Evolutionary conservation across 2,888 invertebrate genomes (phyloP).

Genomic region (Ophraella communa): DNA sequence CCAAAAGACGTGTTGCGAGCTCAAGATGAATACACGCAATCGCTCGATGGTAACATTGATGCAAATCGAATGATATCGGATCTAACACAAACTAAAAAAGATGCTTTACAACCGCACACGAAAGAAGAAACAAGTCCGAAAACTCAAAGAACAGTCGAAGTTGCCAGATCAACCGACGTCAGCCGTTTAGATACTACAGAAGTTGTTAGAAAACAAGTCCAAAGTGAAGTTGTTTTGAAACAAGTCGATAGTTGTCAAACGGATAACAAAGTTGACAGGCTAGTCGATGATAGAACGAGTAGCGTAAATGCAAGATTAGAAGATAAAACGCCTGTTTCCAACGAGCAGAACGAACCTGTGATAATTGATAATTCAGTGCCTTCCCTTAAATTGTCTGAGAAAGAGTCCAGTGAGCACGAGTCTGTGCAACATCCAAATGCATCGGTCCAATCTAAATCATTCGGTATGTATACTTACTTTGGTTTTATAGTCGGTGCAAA

Average conservation of each 20-base stretch:
- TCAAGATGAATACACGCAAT: conserved; percentile 29
- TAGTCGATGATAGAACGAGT: conserved; percentile 23
- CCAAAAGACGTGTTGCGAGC: conserved; percentile 33
- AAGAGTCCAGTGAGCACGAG: conserved; percentile 43
- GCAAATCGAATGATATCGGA: conserved; percentile 37
- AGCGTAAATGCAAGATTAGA: background rate
- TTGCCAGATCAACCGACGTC: background rate
- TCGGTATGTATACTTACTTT: too few relatives aligned
- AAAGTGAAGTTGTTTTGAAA: conserved; percentile 16
- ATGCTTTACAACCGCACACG: conserved; percentile 24
- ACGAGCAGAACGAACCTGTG: conserved; percentile 50
- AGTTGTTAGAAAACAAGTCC: conserved; percentile 22
- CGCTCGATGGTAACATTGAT: conserved; percentile 30
- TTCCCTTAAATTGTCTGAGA: conserved; percentile 51
- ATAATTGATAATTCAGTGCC: conserved; percentile 55
- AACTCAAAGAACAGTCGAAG: background rate
- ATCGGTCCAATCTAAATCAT: conserved; percentile 55
- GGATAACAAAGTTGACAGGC: conserved; percentile 2
- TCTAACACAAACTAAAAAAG: conserved; percentile 25
- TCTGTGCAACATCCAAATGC: conserved; percentile 39
- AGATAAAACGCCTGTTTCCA: background rate
- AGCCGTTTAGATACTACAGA: conserved; percentile 19
- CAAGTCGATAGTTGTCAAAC: conserved; percentile 13
- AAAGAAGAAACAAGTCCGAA: conserved; percentile 1
- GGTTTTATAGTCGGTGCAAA: too few relatives aligned